A percentile compares a stretch with the other conserved stretches of the same genome.
phyloP scores from a whole-genome alignment of 2,797 vertebrate genomes.

The Cottoperca gobio region DNA sequence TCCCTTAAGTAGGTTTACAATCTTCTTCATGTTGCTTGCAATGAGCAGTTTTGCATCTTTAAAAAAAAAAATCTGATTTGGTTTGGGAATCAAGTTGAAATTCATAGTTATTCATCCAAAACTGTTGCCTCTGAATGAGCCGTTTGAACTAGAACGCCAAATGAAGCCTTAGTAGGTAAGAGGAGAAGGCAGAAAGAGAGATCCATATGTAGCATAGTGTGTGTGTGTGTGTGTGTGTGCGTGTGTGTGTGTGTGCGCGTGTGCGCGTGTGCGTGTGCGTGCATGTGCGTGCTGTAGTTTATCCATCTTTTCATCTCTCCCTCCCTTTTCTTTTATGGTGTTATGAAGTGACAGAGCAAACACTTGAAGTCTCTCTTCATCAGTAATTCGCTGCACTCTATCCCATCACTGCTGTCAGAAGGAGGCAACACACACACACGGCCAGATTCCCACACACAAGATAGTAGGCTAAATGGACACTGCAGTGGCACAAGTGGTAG shows the following conservation, averaged over 20 bases:
- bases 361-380: conserved; percentile 54
- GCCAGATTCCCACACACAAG: conserved; percentile 30
- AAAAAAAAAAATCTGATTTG: conserved; percentile 17
- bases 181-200: conserved; percentile 19
- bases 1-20: conserved; percentile 14
- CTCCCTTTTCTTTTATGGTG: conserved; percentile 40
- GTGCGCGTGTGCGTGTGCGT: not conserved
- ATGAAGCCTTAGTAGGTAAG: conserved; percentile 37
- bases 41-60: not conserved
- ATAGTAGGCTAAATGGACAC: conserved; percentile 59
- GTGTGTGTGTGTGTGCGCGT: not conserved
- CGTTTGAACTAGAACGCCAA: conserved; percentile 33
- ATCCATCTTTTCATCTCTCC: conserved; percentile 23
- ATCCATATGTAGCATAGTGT: not conserved
- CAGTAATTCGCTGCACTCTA: conserved; percentile 56
- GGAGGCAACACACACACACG: conserved; percentile 8
- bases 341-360: conserved; percentile 52
- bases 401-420: conserved; percentile 40
- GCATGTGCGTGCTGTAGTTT: not conserved
- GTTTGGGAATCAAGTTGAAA: conserved; percentile 48
- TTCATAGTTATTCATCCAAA: conserved; percentile 40
- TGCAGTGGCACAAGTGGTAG: conserved; percentile 52
- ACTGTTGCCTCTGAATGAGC: conserved; percentile 24
- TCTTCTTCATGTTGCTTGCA: conserved; percentile 4
- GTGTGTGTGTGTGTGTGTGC: conserved; percentile 15